Evolutionary conservation across 2,888 invertebrate species (phyloP).

Genomic region (Portevinia maculata): DNA sequence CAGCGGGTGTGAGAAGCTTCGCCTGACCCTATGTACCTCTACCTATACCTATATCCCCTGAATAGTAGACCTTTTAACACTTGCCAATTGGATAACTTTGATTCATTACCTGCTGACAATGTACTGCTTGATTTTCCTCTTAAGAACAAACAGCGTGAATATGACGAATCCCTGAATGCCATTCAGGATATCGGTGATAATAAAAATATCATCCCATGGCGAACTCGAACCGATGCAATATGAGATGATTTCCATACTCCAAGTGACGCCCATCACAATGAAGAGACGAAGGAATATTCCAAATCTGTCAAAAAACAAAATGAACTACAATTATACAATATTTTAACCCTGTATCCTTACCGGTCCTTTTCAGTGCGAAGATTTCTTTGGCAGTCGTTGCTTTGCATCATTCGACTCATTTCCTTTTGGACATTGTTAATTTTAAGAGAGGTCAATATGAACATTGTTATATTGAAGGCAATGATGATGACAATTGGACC

Average conservation of each 20-base stretch:
- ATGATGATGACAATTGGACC: slow-evolving; percentile 80
- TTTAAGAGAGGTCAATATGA: slow-evolving; percentile 80
- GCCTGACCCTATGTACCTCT: no score
- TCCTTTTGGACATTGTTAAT: slow-evolving; percentile 81
- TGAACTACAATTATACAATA: not conserved
- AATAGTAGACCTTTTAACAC: no score
- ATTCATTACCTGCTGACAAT: slow-evolving; percentile 79
- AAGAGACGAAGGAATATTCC: slow-evolving; percentile 91
- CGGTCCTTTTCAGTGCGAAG: slow-evolving; percentile 81
- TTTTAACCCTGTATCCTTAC: no score
- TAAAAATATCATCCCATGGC: slow-evolving; percentile 79
- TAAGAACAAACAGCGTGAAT: slow-evolving; percentile 86
- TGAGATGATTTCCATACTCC: slow-evolving; percentile 91
- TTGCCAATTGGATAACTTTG: not conserved
- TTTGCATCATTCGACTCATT: slow-evolving; percentile 80
- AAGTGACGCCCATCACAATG: slow-evolving; percentile 93
- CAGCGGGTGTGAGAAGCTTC: no score
- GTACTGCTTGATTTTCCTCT: slow-evolving; percentile 83
- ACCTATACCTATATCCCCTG: no score
- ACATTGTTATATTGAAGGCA: slow-evolving; percentile 80
- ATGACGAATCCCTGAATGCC: slow-evolving; percentile 85
- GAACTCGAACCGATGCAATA: slow-evolving; percentile 85
- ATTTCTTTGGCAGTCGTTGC: slow-evolving; percentile 80
- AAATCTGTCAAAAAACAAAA: slow-evolving; percentile 84
- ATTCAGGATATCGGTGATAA: slow-evolving; percentile 85